Percentiles rank a stretch among this genome's conserved stretches.
These are phyloP conservation scores for Xylota sylvarum DNA, from an alignment of 2,888 invertebrate genomes.

Conservation along the genomic window DNA sequence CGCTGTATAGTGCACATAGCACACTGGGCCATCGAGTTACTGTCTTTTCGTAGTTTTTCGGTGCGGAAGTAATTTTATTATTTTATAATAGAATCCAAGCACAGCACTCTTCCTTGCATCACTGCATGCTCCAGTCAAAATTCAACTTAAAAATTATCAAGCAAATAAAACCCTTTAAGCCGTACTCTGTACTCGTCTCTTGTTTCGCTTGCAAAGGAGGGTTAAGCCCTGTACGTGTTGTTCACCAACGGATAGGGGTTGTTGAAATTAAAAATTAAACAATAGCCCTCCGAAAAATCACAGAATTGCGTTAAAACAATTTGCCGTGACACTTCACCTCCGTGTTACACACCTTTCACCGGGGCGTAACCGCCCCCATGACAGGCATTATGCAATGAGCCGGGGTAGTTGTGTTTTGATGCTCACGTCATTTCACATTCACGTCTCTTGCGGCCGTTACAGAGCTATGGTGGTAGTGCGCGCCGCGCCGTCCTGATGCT, in stretches of 20 bases:
- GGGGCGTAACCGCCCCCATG: slow-evolving; percentile 64
- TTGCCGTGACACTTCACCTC: slow-evolving; percentile 72
- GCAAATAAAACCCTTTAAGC: slow-evolving; percentile 55
- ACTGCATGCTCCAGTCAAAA: slow-evolving; percentile 51
- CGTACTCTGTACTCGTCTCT: background rate
- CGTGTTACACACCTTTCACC: slow-evolving; percentile 56
- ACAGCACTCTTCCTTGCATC: slow-evolving; percentile 63
- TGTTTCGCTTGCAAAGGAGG: slow-evolving; percentile 22
- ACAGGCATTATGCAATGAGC: slow-evolving; percentile 53
- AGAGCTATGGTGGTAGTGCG: slow-evolving; percentile 39
- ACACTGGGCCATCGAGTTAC: slow-evolving; percentile 43
- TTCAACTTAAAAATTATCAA: slow-evolving; percentile 57
- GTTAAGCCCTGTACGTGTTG: slow-evolving; percentile 28
- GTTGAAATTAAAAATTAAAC: slow-evolving; percentile 71
- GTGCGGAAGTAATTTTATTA: slow-evolving; percentile 76
- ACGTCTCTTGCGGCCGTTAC: slow-evolving; percentile 49
- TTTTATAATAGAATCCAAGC: slow-evolving; percentile 64
- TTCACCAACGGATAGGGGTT: slow-evolving; percentile 21
- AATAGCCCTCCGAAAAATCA: slow-evolving; percentile 66
- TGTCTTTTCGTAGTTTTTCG: slow-evolving; percentile 67
- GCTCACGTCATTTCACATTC: slow-evolving; percentile 58
- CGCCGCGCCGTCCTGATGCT: slow-evolving; percentile 31
- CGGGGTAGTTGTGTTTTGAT: slow-evolving; percentile 49
- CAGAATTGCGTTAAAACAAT: slow-evolving; percentile 75
- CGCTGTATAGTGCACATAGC: background rate